Evolutionary conservation across 2,113 vertebrate species (phyloP), one percentile per base, ranked within the genome.

Genomic region (Pterocles burchelli): DNA sequence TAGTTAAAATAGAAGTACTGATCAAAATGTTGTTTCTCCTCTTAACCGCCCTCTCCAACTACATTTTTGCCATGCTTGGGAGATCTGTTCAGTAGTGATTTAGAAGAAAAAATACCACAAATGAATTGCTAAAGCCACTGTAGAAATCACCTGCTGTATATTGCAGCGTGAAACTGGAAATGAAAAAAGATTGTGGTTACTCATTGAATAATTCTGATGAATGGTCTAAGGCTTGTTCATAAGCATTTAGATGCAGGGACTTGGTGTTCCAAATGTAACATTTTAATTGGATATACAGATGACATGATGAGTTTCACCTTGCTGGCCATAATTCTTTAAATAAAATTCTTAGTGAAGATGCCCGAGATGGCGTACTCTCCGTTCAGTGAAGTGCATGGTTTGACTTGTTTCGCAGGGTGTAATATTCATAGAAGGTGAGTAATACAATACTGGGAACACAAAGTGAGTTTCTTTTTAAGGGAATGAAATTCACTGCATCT

Each of bases 191-290:
- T 13, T 75, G 85, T 87, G 86, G 88, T 73, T 93, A 43, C 74
- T 92, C 88, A 95, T 82, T 96, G 95, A 96, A 76, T 94, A 91
- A 94, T 90, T 96, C 24, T 95, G 95, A 93, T 96, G 96, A 96
- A 94, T 96, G 92, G 36, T 90, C 52, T 36, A 20, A 46, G 83
- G 52, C 79, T 87, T 55, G 41, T 62, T 96, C 70, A 25, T 58
- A 88, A 94, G 80, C 73, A 62, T 75, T 94, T 75, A 72, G 73
- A 78, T 94, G 68, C 76, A 52, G 54, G 90, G 65, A 90, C 86
- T 65, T 13, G 1, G 20, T 94, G 94, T 95, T 93, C 93, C 58
- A 61, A 94, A 78, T 49, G 87, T 85, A 62, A 68, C 0, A 0
- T 94, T 96, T 96, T 96, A 95, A 96, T 94, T 93, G 96, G 88